These are phyloP conservation scores for Leucoraja ocellata DNA, from an alignment of 2,797 vertebrate genomes.

Conservation along the genomic window DNA sequence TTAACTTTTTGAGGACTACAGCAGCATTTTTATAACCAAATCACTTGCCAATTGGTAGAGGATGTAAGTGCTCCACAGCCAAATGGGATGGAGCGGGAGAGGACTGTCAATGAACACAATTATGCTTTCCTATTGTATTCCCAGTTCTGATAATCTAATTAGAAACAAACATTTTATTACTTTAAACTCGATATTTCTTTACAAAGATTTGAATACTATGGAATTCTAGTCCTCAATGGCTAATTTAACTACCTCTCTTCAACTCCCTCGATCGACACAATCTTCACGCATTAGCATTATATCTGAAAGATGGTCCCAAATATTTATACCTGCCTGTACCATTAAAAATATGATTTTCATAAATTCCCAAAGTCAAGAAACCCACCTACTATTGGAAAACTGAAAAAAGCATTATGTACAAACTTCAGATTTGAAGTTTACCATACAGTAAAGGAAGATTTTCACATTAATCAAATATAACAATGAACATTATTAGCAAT, in stretches of 20 bases:
- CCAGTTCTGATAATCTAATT: neutral
- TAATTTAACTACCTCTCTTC: neutral
- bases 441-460: neutral
- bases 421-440: neutral
- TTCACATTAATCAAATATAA: constrained; percentile 3
- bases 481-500: neutral
- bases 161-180: neutral
- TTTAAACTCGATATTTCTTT: neutral
- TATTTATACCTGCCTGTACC: neutral
- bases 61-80: neutral
- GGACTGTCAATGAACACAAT: neutral
- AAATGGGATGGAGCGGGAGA: neutral
- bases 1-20: constrained; percentile 20
- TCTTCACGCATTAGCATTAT: neutral
- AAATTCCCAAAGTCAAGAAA: constrained; percentile 26
- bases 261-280: neutral
- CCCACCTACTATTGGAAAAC: neutral
- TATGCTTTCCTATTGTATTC: neutral
- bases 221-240: neutral
- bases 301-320: constrained; percentile 16
- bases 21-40: neutral
- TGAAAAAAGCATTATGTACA: neutral
- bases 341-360: neutral
- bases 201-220: neutral
- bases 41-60: neutral